Base-by-base conservation (phyloP, 92 coral and sea anemone species). In the Palythoa grandis region DNA sequence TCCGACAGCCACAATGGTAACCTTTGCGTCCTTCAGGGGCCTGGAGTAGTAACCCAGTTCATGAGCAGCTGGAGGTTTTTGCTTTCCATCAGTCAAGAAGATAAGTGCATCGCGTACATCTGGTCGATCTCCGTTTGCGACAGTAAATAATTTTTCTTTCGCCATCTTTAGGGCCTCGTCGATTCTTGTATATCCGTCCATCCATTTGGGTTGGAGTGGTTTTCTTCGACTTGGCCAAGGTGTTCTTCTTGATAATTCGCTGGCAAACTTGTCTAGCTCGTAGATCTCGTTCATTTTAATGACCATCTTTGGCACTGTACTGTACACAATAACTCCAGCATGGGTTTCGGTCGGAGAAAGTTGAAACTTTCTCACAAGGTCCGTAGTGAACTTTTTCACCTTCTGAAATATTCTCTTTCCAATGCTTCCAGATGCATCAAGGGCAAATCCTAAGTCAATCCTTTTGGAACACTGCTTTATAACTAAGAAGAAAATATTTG, bases 401-500 rank as follows among this genome's bases (percentile, higher is more conserved):
- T 48, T 65, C 61, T 38, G 29, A 80, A 80, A 80, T n/a, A 37
- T 80, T 63, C 7, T 47, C 0, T 38, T 66, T 12, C 85, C 85
- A 37, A 80, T 80, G n/a, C 85, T 80, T 11, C 85, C 85, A 6
- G 85, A 80, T 53, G 85, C 85, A 52, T 80, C 85, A 12, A 80
- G 85, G 16, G 40, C 85, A 23, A 80, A 80, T 20, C 85, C 85
- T 20, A 80, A 3, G 22, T 80, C 85, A 25, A 80, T 66, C 47
- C 22, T 80, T 13, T 80, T 80, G 61, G 72, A 66, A 63, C 85
- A 80, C 25, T 65, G 43, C 19, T 80, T 80, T 39, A 68, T 50
- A 66, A 63, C 85, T 80, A 40, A 15, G 12, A 11, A 0, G 2
- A 29, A 25, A 25, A 25, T 12, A 5, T 14, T 3, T 58, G 50